These are phyloP conservation scores for Sepioteuthis lessoniana DNA, from an alignment of 2,888 invertebrate species.

Conservation along the genomic window DNA sequence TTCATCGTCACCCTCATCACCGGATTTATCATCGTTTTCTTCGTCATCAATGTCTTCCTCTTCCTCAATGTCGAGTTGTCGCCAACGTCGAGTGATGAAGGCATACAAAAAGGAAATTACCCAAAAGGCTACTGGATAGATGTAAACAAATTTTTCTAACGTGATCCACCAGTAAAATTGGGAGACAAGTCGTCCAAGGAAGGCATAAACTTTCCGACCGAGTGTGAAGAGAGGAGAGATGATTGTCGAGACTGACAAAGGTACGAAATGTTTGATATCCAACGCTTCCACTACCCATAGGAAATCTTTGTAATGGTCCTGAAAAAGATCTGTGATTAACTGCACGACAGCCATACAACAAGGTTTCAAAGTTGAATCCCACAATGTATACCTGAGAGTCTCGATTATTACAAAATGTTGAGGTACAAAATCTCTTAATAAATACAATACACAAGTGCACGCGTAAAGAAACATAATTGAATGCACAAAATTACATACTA, in stretches of 20 bases:
- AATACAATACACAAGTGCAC: neutral
- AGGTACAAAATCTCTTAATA: neutral
- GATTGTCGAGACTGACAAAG: neutral
- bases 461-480: neutral
- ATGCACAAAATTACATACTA: neutral
- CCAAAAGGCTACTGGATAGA: neutral
- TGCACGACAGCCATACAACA: neutral
- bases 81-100: neutral
- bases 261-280: neutral
- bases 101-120: neutral
- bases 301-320: constrained; percentile 43
- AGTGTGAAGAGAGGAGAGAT: too few relatives aligned
- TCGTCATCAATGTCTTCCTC: neutral
- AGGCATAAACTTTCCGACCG: too few relatives aligned
- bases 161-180: neutral
- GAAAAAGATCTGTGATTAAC: neutral
- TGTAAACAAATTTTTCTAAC: neutral
- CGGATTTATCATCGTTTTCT: neutral
- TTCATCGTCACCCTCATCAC: neutral
- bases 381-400: neutral
- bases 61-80: neutral
- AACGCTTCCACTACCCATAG: neutral
- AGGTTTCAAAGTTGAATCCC: constrained; percentile 24
- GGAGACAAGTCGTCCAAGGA: neutral
- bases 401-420: neutral